These are phyloP conservation scores for Tenebrio molitor DNA, from an alignment of 1,140 invertebrate genomes.

Conservation along the genomic window DNA sequence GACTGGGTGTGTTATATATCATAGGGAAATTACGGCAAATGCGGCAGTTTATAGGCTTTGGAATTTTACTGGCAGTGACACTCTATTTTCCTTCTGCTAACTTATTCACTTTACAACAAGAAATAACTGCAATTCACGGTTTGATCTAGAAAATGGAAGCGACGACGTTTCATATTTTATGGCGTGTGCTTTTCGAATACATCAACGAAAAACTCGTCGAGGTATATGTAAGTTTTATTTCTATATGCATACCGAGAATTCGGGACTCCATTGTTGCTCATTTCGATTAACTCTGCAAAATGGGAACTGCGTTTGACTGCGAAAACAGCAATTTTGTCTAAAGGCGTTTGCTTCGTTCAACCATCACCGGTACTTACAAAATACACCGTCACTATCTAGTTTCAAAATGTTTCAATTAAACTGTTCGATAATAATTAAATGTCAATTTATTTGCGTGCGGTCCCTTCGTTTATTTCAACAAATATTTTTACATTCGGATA, in stretches of 20 bases:
- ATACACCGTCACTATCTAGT: too few species aligned
- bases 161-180: conserved; percentile 40
- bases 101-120: conserved; percentile 40
- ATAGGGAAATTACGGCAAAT: conserved; percentile 21
- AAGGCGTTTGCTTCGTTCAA: too few species aligned
- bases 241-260: not conserved
- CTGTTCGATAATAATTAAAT: too few species aligned
- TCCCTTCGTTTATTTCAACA: too few species aligned
- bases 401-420: too few species aligned
- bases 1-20: conserved; percentile 18
- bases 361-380: too few species aligned
- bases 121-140: conserved; percentile 40
- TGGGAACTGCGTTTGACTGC: too few species aligned
- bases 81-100: conserved; percentile 40
- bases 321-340: too few species aligned
- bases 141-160: conserved; percentile 40
- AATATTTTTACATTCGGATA: too few species aligned
- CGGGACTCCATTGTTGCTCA: not conserved
- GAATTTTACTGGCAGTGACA: conserved; percentile 38
- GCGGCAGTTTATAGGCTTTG: conserved; percentile 12
- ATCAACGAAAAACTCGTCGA: conserved; percentile 18
- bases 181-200: conserved; percentile 29
- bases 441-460: too few species aligned
- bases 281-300: not conserved
- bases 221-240: conserved; percentile 3